Conservation (phyloP, 2,797 vertebrate species). For the Takifugu ocellatus region DNA sequence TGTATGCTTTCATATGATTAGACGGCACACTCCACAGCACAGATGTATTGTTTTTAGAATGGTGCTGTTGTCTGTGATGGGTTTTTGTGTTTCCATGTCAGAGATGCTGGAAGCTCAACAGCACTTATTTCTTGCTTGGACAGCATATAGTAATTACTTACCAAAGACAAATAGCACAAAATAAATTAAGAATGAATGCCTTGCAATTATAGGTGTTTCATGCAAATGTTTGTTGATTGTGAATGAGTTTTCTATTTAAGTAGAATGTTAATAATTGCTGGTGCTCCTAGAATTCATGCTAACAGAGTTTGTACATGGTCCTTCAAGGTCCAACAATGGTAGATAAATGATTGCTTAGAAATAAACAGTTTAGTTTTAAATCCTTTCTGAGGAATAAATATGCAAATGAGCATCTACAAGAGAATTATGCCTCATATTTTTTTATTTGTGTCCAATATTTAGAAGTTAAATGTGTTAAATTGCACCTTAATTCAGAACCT, state of each 20-base stretch:
- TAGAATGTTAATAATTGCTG: not conserved
- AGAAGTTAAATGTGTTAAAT: no score
- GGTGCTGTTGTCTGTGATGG: conserved; percentile 6
- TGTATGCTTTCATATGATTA: conserved; percentile 18
- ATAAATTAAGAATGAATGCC: not conserved
- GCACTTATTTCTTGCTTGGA: conserved; percentile 9
- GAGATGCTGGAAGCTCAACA: conserved; percentile 5
- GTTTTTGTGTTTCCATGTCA: conserved; percentile 18
- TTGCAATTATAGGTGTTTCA: not conserved
- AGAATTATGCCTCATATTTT: no score
- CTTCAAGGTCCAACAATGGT: no score
- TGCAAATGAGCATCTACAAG: not conserved
- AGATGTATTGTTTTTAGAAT: conserved; percentile 8
- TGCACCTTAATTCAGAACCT: no score
- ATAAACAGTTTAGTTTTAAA: no score
- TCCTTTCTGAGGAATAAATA: not conserved
- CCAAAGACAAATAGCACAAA: not conserved
- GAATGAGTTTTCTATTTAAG: not conserved
- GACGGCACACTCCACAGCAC: not conserved
- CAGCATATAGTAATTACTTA: conserved; percentile 3
- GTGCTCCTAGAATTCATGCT: not conserved
- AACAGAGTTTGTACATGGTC: not conserved
- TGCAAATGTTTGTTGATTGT: not conserved
- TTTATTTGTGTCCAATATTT: no score
- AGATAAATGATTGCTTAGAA: no score